These are phyloP conservation scores for Epiblema foenella DNA, from an alignment of 2,888 invertebrate genomes.

Conservation along the genomic window DNA sequence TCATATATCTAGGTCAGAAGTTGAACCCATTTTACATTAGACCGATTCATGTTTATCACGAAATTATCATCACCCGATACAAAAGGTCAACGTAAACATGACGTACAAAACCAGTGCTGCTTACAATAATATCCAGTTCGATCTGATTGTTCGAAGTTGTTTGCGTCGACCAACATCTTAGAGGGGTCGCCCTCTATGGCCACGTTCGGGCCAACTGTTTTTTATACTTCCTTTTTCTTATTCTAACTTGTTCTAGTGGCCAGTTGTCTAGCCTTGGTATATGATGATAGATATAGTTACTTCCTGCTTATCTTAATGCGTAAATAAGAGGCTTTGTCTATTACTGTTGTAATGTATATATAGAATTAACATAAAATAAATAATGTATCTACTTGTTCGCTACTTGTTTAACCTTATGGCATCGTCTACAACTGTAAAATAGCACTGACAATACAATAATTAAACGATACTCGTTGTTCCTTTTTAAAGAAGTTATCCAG, in stretches of 20 bases:
- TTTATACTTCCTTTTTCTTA: conserved; percentile 14
- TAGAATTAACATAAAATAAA: not conserved
- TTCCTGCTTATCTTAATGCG: conserved; percentile 3
- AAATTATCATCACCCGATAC: conserved; percentile 27
- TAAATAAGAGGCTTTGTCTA: conserved; percentile 1
- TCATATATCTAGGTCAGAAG: not conserved
- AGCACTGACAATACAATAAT: too few species aligned
- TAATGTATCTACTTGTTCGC: not conserved
- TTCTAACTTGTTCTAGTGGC: not conserved
- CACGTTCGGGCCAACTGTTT: conserved; percentile 14
- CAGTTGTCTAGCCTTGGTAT: conserved; percentile 25
- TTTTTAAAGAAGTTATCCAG: too few species aligned
- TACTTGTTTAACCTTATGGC: not conserved
- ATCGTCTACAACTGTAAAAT: too few species aligned
- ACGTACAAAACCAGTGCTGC: conserved; percentile 16
- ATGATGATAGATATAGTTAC: conserved; percentile 14
- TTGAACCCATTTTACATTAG: not conserved
- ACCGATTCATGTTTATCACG: conserved; percentile 15
- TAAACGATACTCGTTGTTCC: too few species aligned
- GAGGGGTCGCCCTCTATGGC: conserved; percentile 10
- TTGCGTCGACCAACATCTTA: too few species aligned
- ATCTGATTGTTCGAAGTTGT: conserved; percentile 26
- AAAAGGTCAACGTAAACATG: conserved; percentile 30
- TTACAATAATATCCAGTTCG: conserved; percentile 22
- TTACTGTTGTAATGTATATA: not conserved